Conservation (phyloP, 1,140 invertebrate species). For the Aporrectodea caliginosa region DNA sequence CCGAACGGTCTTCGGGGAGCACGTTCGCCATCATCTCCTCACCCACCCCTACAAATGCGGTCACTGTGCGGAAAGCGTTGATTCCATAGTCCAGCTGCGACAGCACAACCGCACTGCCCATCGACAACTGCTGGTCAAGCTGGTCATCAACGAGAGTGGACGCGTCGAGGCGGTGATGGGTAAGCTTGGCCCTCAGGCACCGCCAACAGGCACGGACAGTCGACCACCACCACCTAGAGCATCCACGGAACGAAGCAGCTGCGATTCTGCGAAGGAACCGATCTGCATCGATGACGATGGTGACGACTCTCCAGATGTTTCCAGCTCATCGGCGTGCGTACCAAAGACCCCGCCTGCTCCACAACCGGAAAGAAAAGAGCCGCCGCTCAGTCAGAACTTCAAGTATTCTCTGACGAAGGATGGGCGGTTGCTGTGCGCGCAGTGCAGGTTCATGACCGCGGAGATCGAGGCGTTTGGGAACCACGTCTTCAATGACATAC, state of each 20-base stretch:
- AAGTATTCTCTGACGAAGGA: not conserved
- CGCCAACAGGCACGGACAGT: not conserved
- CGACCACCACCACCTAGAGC: not conserved
- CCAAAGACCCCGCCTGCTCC: not conserved
- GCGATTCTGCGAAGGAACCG: not conserved
- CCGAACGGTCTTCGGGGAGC: not conserved
- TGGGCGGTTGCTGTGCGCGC: not conserved
- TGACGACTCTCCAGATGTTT: not conserved
- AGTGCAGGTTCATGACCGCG: not conserved
- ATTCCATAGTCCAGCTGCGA: not conserved
- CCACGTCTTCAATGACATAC: not conserved
- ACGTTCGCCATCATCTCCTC: not conserved
- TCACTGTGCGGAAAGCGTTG: not conserved
- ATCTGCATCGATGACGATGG: not conserved
- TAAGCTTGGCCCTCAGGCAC: not conserved
- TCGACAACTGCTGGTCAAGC: not conserved
- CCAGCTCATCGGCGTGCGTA: no score
- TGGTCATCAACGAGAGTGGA: not conserved
- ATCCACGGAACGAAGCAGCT: no score
- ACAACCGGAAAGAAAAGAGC: not conserved
- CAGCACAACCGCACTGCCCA: not conserved
- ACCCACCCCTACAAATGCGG: not conserved
- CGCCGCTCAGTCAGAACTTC: not conserved
- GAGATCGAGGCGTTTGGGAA: not conserved
- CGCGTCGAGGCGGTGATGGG: not conserved